Evolutionary conservation across 2,888 invertebrate species (phyloP), one percentile per base, ranked within the genome.

Genomic region (Eilema depressum): DNA sequence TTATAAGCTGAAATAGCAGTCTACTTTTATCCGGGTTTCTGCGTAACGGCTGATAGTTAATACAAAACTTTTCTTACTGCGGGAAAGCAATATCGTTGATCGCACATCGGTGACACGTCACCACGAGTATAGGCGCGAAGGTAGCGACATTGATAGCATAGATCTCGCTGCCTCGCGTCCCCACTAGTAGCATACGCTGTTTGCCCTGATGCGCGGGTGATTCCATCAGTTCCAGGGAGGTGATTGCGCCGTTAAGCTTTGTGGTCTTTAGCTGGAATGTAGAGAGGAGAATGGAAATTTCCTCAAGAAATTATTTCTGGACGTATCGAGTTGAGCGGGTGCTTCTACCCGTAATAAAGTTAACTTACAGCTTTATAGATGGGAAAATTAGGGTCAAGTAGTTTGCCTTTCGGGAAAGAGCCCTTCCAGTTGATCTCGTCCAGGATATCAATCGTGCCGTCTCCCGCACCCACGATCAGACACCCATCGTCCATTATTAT

Each of bases 1-100:
- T n/a, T n/a, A n/a, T n/a, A n/a, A n/a, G n/a, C n/a, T n/a, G n/a
- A n/a, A n/a, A n/a, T n/a, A n/a, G n/a, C n/a, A n/a, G 28, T 3
- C 28, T 5, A 28, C 28, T 28, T 28, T 28, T 28, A 28, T 28
- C 28, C 28, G 28, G 28, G 28, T 28, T 3, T 5, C 28, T 28
- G 28, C 5, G 28, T 28, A 41, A 41, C 41, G 17, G 17, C n/a
- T 61, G 30, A 37, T 11, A 37, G 12, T 37, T 37, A 37, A 28
- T 20, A 62, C 1, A 28, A 23, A 53, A 65, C 5, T 11, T 20
- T 17, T 41, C 96, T 96, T 93, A 97, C 98, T 96, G 95, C 3
- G 99, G 98, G 91, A 99, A 99, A 0, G 97, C 96, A 59, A 99
- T 93, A 83, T 97, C 97, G 85, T 98, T 97, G 79, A 99, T 97